Evolutionary conservation across 2,113 vertebrate species (phyloP), one percentile per base, ranked within the genome.

Genomic region (Anhinga rufa): DNA sequence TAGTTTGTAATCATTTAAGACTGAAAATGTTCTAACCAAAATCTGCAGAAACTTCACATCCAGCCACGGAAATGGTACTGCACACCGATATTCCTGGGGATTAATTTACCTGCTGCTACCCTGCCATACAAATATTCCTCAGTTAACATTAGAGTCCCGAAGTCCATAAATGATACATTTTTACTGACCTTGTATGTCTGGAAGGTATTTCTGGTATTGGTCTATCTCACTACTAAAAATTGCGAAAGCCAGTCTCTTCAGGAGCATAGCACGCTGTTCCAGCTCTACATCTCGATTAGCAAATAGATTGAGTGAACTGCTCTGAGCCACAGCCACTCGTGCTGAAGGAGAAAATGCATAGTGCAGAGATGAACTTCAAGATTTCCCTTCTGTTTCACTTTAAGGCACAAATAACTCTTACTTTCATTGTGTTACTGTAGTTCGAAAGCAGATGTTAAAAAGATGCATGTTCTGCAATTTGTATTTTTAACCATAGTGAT

Each of bases 181-280:
- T 57, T 66, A 91, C 98, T 97, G 95, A 99, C 99, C 99, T 98
- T 99, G 99, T 97, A 99, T 99, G 89, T 99, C 99, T 62, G 99
- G 99, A 81, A 99, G 99, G 95, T 99, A 99, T 81, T 99, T 99
- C 98, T 99, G 99, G 97, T 99, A 99, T 62, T 99, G 99, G 98
- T 99, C 99, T 96, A 99, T 98, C 96, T 99, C 99, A 31, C 99
- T 99, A 97, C 99, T 99, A 78, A 99, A 99, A 94, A 99, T 99
- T 83, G 99, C 99, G 12, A 99, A 99, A 58, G 99, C 99, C 71
- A 99, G 95, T 75, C 99, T 98, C 98, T 99, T 99, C 48, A 99
- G 99, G 62, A 99, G 98, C 99, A 99, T 99, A 14, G 99, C 99
- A 32, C 99, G 99, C 98, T 99, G 99, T 85, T 99, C 99, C 97